These are phyloP conservation scores for Mormyrops attenuatus DNA, from an alignment of 2,797 vertebrate species.

Conservation along the genomic window DNA sequence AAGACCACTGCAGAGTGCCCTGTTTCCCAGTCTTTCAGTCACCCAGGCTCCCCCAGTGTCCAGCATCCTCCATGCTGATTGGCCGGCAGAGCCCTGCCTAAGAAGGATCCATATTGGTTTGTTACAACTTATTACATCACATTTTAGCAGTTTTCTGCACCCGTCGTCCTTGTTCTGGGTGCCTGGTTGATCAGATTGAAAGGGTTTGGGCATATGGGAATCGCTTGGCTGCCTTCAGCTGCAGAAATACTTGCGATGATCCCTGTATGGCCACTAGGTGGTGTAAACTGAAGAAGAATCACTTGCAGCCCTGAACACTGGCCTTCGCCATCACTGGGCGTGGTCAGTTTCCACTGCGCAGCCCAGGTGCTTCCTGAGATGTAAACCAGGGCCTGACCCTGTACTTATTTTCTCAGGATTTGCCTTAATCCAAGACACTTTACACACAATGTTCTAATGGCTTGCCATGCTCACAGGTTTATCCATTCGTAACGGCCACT, in stretches of 20 bases:
- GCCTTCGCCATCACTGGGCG: background rate
- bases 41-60: slow-evolving; percentile 15
- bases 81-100: background rate
- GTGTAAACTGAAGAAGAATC: background rate
- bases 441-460: background rate
- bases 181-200: background rate
- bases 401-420: background rate
- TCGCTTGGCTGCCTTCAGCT: slow-evolving; percentile 16
- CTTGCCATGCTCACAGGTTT: background rate
- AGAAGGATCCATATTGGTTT: background rate
- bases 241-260: background rate
- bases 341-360: background rate
- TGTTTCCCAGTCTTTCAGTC: slow-evolving; percentile 17
- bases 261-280: background rate
- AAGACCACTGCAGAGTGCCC: background rate
- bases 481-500: background rate
- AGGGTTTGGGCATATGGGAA: slow-evolving; percentile 13
- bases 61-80: background rate
- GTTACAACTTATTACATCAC: background rate
- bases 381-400: background rate
- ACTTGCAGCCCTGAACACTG: background rate
- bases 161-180: background rate
- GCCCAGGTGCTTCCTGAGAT: background rate
- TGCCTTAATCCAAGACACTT: background rate
- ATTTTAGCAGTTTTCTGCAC: background rate